Base-by-base conservation (phyloP, 1,140 invertebrate genomes). In the Pararge aegeria region DNA sequence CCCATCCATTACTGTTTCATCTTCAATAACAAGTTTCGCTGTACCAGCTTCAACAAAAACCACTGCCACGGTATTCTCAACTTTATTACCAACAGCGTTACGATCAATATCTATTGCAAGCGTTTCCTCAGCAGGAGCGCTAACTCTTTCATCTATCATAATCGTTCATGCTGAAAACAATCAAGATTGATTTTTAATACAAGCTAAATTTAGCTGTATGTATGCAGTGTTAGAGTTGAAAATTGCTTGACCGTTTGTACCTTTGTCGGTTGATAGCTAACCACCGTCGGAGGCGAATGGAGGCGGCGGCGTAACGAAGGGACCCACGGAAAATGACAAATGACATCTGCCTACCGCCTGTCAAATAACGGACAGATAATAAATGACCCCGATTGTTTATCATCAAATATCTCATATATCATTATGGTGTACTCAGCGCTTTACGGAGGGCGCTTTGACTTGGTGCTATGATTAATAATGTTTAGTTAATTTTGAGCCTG, bases 321-420 rank as follows among this genome's bases (percentile, higher is more conserved):
- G 86, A 87, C 86, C 80, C 72, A 80, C 83, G 77, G 87, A 90
- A 90, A 90, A 90, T 91, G 88, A 91, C 90, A 90, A 90, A 91
- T 89, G 88, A 90, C 90, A 91, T 89, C 90, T 91, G 90, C 88
- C 90, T 89, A 87, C 87, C 84, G 87, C 87, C 90, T 91, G 90
- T 91, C 90, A 90, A 88, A 90, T 90, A 90, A 87, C 86, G 82
- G 87, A 90, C 88, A 91, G 87, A 91, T 91, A 90, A 91, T 91
- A 91, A 91, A 91, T 91, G 89, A 90, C 87, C 87, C 78, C 83
- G 89, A 91, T 90, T 90, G 89, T 91, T 91, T 91, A 91, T 91
- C 89, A 87, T 90, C 86, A 88, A 87, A 89, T 84, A 89, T 86
- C 80, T 83, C 85, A 90, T 90, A 89, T 89, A 89, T 90, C 89